Evolutionary conservation across 2,797 vertebrate species (phyloP).

Genomic region (Parauchenoglanis punctatus): DNA sequence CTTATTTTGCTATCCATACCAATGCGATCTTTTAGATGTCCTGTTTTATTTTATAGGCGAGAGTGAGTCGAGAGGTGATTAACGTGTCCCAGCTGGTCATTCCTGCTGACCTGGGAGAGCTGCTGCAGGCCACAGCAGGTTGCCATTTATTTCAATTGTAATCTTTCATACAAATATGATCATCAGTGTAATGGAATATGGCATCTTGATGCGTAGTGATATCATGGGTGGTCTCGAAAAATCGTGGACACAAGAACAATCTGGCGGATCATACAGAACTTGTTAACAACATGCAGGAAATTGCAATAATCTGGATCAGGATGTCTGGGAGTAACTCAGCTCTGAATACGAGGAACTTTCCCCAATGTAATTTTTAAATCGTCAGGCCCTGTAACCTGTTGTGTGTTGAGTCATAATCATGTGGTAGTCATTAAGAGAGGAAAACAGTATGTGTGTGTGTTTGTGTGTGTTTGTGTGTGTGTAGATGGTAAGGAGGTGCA

Average conservation of each 20-base stretch:
- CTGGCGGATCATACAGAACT: not conserved
- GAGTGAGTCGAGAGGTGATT: conserved; percentile 74
- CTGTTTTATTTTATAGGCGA: conserved; percentile 62
- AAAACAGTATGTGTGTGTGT: conserved; percentile 45
- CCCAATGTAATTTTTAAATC: not conserved
- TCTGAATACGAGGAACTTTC: not conserved
- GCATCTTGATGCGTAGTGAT: not conserved
- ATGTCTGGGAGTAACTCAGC: not conserved
- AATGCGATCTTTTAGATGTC: not conserved
- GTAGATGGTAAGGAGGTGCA: conserved; percentile 79
- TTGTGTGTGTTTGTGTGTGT: conserved; percentile 37
- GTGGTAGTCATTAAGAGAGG: not conserved
- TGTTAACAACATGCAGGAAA: not conserved
- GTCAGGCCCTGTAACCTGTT: too few species aligned
- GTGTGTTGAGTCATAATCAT: not conserved
- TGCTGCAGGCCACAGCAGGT: conserved; percentile 74
- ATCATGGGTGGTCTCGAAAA: not conserved
- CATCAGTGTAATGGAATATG: too few species aligned
- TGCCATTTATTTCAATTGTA: conserved; percentile 8
- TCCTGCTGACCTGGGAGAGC: conserved; percentile 70
- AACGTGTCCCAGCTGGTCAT: conserved; percentile 74
- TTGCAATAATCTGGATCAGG: not conserved
- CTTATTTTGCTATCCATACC: not conserved
- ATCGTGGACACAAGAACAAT: not conserved
- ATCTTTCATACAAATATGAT: not conserved